Base-by-base conservation (phyloP, 2,113 vertebrate species). In the Podocnemis expansa region DNA sequence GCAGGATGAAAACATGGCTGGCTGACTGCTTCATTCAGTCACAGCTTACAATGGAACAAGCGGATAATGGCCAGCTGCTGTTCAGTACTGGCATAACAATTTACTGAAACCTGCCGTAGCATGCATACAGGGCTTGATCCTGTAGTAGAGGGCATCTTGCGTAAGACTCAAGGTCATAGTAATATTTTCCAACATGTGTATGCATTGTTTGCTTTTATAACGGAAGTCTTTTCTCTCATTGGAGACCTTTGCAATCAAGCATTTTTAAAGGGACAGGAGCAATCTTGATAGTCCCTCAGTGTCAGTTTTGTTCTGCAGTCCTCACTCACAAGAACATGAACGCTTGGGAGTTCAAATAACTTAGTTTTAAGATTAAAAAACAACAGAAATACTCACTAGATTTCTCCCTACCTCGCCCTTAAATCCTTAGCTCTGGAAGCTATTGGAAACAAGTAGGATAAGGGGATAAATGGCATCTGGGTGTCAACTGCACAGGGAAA, bases 61-160 rank as follows among this genome's bases (percentile, higher is more conserved):
- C 87, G 95, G 96, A 96, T 94, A 89, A 93, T 91, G 80, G 87
- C 94, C 84, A 41, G 56, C 96, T 89, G 95, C 87, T 97, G 49
- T 91, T 87, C 89, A 63, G 45, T 94, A 87, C 80, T 76, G 43
- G 90, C 89, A 95, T 88, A 91, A 89, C 51, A 52, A 52, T 52
- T 52, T 52, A 80, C 88, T 52, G 90, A 89, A 41, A 88, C 80
- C 43, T 0, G 0, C 55, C 3, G 3, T 43, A 63, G 81, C 6
- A 21, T 45, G 14, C 1, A 1, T 1, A 2, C 49, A 76, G 27
- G 43, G 58, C 84, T 88, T 83, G 41, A 47, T 55, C 13, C 85
- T 95, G 91, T 84, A 76, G 43, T 45, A 7, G 12, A 29, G 24
- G 85, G 76, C 92, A 96, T 91, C 94, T 96, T 93, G 88, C 73